A percentile compares a stretch with the other conserved stretches of the same genome.
Evolutionary conservation across 2,888 invertebrate species (phyloP).

Genomic region (Drosophila acutilabella): DNA sequence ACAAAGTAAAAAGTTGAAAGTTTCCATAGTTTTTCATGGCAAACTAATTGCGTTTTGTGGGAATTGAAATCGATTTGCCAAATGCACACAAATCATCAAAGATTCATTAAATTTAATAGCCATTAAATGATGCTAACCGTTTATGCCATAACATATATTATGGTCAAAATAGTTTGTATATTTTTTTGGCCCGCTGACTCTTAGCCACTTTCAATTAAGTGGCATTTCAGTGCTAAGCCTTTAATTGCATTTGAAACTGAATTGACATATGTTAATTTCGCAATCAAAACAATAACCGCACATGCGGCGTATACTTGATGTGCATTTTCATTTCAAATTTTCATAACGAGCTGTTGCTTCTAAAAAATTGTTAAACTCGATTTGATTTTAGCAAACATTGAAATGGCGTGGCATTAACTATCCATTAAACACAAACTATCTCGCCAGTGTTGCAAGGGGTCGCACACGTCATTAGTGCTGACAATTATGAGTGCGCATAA

Average conservation of each 20-base stretch:
- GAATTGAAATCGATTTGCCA: constrained; percentile 25
- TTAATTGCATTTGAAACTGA: constrained; percentile 22
- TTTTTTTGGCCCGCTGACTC: neutral
- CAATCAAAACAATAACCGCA: no score
- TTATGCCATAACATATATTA: constrained; percentile 32
- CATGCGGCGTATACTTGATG: constrained; percentile 21
- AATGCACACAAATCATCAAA: constrained; percentile 33
- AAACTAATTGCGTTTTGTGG: no score
- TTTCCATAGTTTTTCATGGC: no score
- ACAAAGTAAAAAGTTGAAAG: no score
- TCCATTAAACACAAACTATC: constrained; percentile 36
- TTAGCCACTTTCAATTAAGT: constrained; percentile 5
- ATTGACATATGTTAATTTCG: constrained; percentile 1
- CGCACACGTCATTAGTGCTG: constrained; percentile 56
- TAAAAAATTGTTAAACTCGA: neutral
- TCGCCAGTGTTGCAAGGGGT: constrained; percentile 35
- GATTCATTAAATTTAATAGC: constrained; percentile 37
- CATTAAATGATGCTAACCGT: constrained; percentile 37
- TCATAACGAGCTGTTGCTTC: neutral
- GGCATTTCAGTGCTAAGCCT: constrained; percentile 15
- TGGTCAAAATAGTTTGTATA: neutral
- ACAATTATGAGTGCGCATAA: constrained; percentile 65
- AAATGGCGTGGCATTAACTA: constrained; percentile 35
- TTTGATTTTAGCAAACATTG: constrained; percentile 1
- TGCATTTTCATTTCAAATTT: neutral